These are phyloP conservation scores for Hedya salicella DNA, from an alignment of 2,888 invertebrate genomes.

Conservation along the genomic window DNA sequence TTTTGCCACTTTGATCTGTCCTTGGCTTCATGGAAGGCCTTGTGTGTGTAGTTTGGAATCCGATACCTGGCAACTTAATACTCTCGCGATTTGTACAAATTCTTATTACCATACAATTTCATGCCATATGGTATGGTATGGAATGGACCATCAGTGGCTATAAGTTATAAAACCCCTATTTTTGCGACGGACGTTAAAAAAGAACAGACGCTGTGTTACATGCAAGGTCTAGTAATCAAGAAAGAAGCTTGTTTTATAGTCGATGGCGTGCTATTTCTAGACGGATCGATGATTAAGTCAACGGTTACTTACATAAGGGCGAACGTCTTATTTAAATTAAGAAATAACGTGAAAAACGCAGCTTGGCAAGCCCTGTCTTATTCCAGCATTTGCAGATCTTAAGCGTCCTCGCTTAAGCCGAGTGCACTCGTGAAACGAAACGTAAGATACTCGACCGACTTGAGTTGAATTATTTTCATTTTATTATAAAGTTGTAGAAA, in stretches of 20 bases:
- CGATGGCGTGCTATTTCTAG: constrained; percentile 31
- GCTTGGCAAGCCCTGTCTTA: constrained; percentile 8
- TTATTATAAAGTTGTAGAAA: too few species aligned
- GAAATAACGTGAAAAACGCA: constrained; percentile 9
- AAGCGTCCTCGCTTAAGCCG: constrained; percentile 24
- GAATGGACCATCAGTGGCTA: too few species aligned
- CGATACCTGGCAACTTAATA: too few species aligned
- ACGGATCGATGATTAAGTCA: constrained; percentile 36
- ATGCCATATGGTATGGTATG: too few species aligned
- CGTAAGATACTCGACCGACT: not conserved
- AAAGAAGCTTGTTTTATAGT: constrained; percentile 34
- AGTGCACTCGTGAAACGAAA: constrained; percentile 31
- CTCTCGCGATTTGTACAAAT: too few species aligned
- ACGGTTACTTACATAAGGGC: constrained; percentile 31
- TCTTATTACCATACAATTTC: too few species aligned
- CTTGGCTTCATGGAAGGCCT: too few species aligned
- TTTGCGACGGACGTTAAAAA: not conserved
- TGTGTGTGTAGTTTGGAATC: too few species aligned
- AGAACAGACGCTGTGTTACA: constrained; percentile 18
- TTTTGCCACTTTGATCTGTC: too few species aligned
- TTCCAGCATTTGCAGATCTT: constrained; percentile 2
- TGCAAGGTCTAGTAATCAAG: constrained; percentile 37
- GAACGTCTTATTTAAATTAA: constrained; percentile 26
- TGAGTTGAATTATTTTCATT: constrained; percentile 16
- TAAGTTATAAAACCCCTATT: too few species aligned